Conservation (phyloP, 2,797 vertebrate genomes). For the Perodicticus potto region DNA sequence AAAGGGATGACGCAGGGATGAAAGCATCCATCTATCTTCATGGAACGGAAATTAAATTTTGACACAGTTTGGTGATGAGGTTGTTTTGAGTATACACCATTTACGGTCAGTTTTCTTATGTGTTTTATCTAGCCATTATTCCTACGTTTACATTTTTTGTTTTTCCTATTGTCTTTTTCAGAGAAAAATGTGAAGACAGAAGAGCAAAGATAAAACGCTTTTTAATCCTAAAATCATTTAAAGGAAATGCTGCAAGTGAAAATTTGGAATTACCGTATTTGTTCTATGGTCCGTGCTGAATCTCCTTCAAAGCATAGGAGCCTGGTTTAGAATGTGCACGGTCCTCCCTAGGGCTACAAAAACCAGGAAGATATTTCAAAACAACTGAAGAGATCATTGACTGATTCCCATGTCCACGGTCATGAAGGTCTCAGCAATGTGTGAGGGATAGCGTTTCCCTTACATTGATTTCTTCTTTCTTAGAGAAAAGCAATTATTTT, state of each 20-base stretch:
- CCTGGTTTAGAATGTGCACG: neutral
- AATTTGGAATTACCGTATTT: neutral
- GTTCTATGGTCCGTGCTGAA: neutral
- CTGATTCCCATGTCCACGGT: neutral
- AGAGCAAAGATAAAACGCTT: neutral
- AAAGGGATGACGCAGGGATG: neutral
- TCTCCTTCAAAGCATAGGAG: neutral
- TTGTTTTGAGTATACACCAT: neutral
- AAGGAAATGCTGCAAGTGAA: neutral
- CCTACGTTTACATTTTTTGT: neutral
- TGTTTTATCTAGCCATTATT: neutral
- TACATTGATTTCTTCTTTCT: neutral
- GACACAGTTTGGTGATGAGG: neutral
- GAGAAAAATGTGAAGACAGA: slow-evolving; percentile 8
- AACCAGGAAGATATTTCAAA: neutral
- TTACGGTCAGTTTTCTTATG: neutral
- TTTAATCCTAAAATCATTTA: neutral
- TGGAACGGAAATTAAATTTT: neutral
- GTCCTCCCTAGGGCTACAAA: neutral
- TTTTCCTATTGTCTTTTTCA: neutral
- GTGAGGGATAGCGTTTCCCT: neutral
- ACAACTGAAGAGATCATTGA: neutral
- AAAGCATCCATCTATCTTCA: neutral
- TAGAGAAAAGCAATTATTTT: slow-evolving; percentile 10
- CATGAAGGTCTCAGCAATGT: neutral